Conservation (phyloP, 2,888 invertebrate species). For the Micoletzkya japonica region DNA sequence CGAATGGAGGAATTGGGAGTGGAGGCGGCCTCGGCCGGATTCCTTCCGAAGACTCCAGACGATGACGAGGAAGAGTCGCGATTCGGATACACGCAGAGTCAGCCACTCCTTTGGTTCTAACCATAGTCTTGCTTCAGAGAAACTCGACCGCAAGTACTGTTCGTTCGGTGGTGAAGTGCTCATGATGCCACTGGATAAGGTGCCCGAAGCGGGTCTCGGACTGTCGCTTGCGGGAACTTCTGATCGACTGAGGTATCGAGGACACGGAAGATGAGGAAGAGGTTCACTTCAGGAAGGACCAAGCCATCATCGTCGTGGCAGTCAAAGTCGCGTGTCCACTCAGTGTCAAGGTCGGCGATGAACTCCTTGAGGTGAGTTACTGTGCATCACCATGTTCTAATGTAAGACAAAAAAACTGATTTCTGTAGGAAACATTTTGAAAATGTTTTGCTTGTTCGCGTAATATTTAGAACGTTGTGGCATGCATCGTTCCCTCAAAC, state of each 20-base stretch:
- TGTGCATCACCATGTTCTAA: neutral
- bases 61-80: conserved; percentile 74
- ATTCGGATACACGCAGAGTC: conserved; percentile 36
- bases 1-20: conserved; percentile 29
- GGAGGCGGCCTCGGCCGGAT: conserved; percentile 43
- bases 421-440: neutral
- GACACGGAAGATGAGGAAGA: neutral
- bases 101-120: neutral
- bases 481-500: neutral
- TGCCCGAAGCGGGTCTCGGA: conserved; percentile 80
- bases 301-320: conserved; percentile 91
- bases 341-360: conserved; percentile 86
- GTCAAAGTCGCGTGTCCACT: conserved; percentile 81
- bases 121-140: conserved; percentile 72
- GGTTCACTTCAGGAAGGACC: conserved; percentile 39
- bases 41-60: conserved; percentile 66
- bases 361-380: conserved; percentile 81
- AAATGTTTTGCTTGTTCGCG: neutral
- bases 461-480: neutral
- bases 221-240: conserved; percentile 90
- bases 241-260: conserved; percentile 74
- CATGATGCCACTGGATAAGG: conserved; percentile 73
- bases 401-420: neutral
- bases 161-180: conserved; percentile 73
- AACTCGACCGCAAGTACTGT: conserved; percentile 89